Base-by-base conservation (phyloP, 2,113 vertebrate genomes). In the Nycticorax nycticorax region DNA sequence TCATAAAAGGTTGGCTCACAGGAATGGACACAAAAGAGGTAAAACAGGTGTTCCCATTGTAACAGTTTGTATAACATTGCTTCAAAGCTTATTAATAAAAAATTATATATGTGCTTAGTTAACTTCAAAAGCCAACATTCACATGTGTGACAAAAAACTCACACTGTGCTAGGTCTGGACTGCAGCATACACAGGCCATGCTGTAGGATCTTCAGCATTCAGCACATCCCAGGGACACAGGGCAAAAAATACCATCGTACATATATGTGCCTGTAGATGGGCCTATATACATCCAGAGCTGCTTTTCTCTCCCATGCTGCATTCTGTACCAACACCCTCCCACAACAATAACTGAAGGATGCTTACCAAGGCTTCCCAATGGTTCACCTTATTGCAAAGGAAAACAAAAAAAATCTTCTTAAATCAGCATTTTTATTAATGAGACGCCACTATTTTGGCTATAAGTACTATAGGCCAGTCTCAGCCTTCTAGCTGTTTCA, bases 21-120 rank as follows among this genome's bases (percentile, higher is more conserved):
- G 63, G 81, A 94, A 74, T 48, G 26, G 84, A 85, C 62, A 71
- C 24, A 72, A 77, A 80, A 82, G 63, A 66, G n/a, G 64, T 80
- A 74, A 96, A 96, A 60, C 63, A 94, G 69, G 35, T 88, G 78
- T 88, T 93, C 27, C 81, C 33, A 80, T 96, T 95, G 55, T 88
- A 91, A 85, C 50, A 43, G 72, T 81, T 94, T 94, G 41, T 88
- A 62, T 76, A 85, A 56, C 7, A 37, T 62, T 28, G 26, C 80
- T 94, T 95, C 45, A 77, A 35, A 90, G 14, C 47, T 82, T 86
- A 81, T 87, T 92, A 86, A 96, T 74, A 84, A 88, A 91, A 89
- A 56, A 26, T 0, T 1, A 76, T 55, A 19, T 12, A 48, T 55
- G 30, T 41, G 33, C 68, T 16, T 48, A 62, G 72, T 37, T 72